Evolutionary conservation across 2,113 vertebrate species (phyloP).

Genomic region (Carassius carassius): DNA sequence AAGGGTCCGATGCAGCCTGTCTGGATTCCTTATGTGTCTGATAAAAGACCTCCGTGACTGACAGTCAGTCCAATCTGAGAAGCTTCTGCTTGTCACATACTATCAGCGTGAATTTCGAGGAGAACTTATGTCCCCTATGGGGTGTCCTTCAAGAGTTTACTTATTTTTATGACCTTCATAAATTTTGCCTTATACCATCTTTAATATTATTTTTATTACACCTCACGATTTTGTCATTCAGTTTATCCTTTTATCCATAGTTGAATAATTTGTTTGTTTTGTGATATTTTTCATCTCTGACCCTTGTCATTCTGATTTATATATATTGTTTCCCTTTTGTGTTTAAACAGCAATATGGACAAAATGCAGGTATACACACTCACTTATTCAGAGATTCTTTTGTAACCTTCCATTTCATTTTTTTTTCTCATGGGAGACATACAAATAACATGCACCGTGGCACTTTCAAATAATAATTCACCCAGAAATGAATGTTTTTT

Average conservation of each 20-base stretch:
- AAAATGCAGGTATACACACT: slow-evolving; percentile 88
- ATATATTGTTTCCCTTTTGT: slow-evolving; percentile 66
- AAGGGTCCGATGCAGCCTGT: neutral
- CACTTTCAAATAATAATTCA: slow-evolving; percentile 17
- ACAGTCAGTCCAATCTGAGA: neutral
- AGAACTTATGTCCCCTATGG: neutral
- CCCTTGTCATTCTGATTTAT: slow-evolving; percentile 66
- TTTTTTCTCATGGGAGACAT: neutral
- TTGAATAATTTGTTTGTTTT: slow-evolving; percentile 21
- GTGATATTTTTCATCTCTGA: slow-evolving; percentile 62
- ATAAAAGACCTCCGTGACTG: slow-evolving; percentile 21
- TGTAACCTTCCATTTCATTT: neutral
- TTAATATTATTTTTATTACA: slow-evolving; percentile 2
- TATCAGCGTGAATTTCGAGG: slow-evolving; percentile 1
- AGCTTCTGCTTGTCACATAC: neutral
- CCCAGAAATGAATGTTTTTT: neutral
- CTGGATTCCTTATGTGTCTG: slow-evolving; percentile 9
- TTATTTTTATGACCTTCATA: neutral
- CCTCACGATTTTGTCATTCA: slow-evolving; percentile 39
- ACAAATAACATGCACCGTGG: neutral
- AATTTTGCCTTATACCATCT: slow-evolving; percentile 10
- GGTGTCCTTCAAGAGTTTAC: neutral
- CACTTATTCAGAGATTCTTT: slow-evolving; percentile 32
- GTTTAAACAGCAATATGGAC: slow-evolving; percentile 82
- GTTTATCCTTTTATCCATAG: neutral